Conservation (phyloP, 2,797 vertebrate species). For the Rhabdophis nuchalis region DNA sequence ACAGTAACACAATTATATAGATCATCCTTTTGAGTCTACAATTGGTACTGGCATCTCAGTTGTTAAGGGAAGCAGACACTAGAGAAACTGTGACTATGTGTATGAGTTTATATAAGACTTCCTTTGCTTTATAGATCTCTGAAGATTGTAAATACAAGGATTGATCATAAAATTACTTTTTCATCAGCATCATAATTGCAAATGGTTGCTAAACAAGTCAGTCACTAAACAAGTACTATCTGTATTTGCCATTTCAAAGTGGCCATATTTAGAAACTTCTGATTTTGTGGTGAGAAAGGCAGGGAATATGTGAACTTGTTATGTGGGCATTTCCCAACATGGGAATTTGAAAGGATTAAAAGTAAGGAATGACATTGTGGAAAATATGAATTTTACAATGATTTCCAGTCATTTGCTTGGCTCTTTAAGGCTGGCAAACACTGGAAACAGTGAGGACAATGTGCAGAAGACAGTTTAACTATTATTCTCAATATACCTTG, state of each 20-base stretch:
- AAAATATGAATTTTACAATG: constrained; percentile 54
- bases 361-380: constrained; percentile 34
- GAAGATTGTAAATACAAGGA: neutral
- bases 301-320: constrained; percentile 55
- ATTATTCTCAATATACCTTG: neutral
- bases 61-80: neutral
- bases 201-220: neutral
- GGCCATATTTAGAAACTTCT: constrained; percentile 51
- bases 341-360: constrained; percentile 50
- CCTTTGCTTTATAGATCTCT: neutral
- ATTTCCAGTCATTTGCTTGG: constrained; percentile 50
- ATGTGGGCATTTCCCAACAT: constrained; percentile 43
- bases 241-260: constrained; percentile 45
- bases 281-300: constrained; percentile 31
- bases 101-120: neutral
- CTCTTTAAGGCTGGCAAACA: constrained; percentile 17
- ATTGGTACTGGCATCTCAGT: neutral
- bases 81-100: neutral
- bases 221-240: neutral
- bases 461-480: constrained; percentile 4
- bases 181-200: neutral
- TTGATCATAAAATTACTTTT: neutral
- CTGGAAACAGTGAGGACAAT: constrained; percentile 28
- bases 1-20: neutral
- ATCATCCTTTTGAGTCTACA: neutral